Base-by-base conservation (phyloP, 2,113 vertebrate species). In the Ciconia stormi region DNA sequence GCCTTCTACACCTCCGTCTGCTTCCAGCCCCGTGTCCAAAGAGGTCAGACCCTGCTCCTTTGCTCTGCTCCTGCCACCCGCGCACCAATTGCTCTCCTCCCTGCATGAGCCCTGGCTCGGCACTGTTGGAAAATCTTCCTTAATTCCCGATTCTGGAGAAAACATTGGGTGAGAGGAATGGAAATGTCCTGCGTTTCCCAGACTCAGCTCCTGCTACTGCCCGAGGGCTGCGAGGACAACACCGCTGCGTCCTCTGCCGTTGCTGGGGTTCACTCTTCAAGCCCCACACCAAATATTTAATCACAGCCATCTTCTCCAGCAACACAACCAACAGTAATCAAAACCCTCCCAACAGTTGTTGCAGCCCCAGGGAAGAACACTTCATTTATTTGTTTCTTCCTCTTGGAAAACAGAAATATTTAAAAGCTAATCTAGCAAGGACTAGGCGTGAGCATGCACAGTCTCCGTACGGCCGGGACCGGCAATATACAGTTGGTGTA, bases 301-400 rank as follows among this genome's bases (percentile, higher is more conserved):
- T 80, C 93, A 34, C 46, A 42, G 44, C 11, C 16, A 3, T 32
- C 82, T 81, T 79, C 91, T 59, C 88, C 63, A 85, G 66, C 70
- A 58, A 29, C 63, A 21, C 42, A 76, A 74, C 32, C 82, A 88
- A n/a, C 73, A 63, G 93, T 78, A 95, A 97, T 85, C 92, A 90
- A 96, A 93, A 76, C 42, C 78, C 94, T 97, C 91, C 90, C 78
- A 89, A 92, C 77, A 92, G 90, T 26, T 85, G 46, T 38, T 90
- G 91, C 80, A 73, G 73, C 71, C 76, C 84, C 36, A 18, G 59
- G 86, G 88, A 69, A 84, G 84, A 95, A 46, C 49, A 49, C 47
- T 67, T 83, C 44, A 13, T 92, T 73, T 89, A 74, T 92, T 93
- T 85, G 52, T 62, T 95, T 92, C 85, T 84, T 70, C 52, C 90